A percentile compares a stretch with the other conserved stretches of the same genome.
Evolutionary conservation across 2,888 invertebrate genomes (phyloP).

Genomic region (Drosophila infuscata): DNA sequence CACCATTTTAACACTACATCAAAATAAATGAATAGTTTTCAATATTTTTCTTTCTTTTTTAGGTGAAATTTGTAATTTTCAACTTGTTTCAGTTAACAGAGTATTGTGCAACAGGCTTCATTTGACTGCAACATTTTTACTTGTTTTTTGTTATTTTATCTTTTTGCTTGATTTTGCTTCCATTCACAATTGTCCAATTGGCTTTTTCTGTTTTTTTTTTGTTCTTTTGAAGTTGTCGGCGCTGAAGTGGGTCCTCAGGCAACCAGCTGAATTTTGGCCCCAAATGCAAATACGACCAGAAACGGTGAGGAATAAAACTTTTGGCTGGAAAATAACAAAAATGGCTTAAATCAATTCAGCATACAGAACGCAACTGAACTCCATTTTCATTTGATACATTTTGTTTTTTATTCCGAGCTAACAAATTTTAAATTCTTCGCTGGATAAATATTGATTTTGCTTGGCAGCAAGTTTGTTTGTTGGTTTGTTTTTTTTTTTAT

Average conservation of each 20-base stretch:
- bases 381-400: constrained; percentile 30
- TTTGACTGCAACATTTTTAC: constrained; percentile 18
- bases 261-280: constrained; percentile 14
- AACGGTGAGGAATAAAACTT: constrained; percentile 23
- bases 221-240: constrained; percentile 70
- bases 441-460: constrained; percentile 75
- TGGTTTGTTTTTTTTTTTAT: constrained; percentile 6
- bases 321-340: constrained; percentile 53
- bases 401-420: constrained; percentile 10
- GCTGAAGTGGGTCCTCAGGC: constrained; percentile 42
- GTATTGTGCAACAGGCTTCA: not conserved
- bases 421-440: constrained; percentile 56
- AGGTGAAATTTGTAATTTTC: not conserved
- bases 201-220: constrained; percentile 52
- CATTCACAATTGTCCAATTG: constrained; percentile 42
- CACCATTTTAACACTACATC: too few relatives aligned
- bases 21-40: not conserved
- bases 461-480: constrained; percentile 53
- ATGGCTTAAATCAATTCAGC: constrained; percentile 69
- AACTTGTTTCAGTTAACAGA: not conserved
- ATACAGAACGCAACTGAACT: constrained; percentile 37
- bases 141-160: not conserved
- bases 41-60: not conserved
- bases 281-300: constrained; percentile 60
- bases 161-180: constrained; percentile 1